A percentile compares a stretch with the other conserved stretches of the same genome.
Conservation (phyloP, 2,888 invertebrate species). For the Cantharis lateralis region DNA sequence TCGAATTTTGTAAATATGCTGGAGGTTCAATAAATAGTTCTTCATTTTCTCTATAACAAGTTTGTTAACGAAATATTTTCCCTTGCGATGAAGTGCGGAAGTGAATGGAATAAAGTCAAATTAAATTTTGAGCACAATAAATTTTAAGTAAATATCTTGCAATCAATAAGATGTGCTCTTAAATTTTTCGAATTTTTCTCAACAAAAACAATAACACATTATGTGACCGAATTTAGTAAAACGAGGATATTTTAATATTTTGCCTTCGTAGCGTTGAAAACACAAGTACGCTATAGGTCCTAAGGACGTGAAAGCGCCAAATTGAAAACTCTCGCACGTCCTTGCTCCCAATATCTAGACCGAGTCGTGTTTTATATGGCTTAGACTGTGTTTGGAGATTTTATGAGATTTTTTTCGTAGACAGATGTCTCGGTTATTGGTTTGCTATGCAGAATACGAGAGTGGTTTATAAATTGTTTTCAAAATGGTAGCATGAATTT, state of each 20-base stretch:
- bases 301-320: constrained; percentile 45
- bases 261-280: constrained; percentile 51
- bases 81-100: too few species aligned
- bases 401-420: constrained; percentile 51
- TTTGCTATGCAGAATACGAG: constrained; percentile 50
- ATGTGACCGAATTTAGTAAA: neutral
- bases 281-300: constrained; percentile 45
- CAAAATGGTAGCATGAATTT: constrained; percentile 1
- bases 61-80: neutral
- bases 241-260: constrained; percentile 45
- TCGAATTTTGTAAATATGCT: neutral
- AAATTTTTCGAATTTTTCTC: neutral
- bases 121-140: too few species aligned
- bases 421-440: constrained; percentile 51
- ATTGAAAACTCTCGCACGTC: constrained; percentile 54
- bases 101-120: too few species aligned
- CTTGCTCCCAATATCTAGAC: constrained; percentile 46
- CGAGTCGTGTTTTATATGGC: constrained; percentile 48
- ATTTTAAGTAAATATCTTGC: neutral
- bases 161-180: neutral
- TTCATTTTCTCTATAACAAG: neutral
- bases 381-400: constrained; percentile 46
- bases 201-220: neutral
- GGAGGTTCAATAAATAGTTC: neutral
- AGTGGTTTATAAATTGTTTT: constrained; percentile 40